A percentile compares a stretch with the other conserved stretches of the same genome.
Evolutionary conservation across 2,113 vertebrate species (phyloP).

Genomic region (Pomatostomus ruficeps): DNA sequence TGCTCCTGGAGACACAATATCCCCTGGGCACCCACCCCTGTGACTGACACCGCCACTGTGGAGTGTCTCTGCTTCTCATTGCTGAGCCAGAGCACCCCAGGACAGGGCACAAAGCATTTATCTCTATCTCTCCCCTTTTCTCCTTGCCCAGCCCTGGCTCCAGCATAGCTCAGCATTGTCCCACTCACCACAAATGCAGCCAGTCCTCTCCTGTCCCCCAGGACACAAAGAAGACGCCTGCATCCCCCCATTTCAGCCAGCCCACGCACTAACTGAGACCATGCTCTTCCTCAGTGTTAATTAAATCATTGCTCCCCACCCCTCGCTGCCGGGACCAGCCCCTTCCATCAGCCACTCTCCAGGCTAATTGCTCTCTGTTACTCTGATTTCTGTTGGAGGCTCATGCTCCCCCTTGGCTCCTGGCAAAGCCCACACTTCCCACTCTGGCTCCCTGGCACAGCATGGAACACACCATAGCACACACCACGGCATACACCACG

Average conservation of each 20-base stretch:
- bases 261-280: accelerated
- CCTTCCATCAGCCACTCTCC: not conserved
- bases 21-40: not conserved
- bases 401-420: not conserved
- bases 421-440: too few species aligned
- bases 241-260: not conserved
- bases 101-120: not conserved
- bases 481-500: too few species aligned
- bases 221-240: not conserved
- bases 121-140: not conserved
- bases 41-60: not conserved
- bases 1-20: not conserved
- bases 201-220: not conserved
- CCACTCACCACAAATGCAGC: accelerated
- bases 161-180: not conserved
- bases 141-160: not conserved
- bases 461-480: too few species aligned
- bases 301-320: not conserved
- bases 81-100: accelerated
- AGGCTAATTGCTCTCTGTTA: not conserved
- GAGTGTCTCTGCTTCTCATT: not conserved
- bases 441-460: too few species aligned
- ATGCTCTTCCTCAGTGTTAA: accelerated
- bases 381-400: too few species aligned
- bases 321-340: not conserved